Base-by-base conservation (phyloP, 2,888 invertebrate genomes). In the Nymphalis c-album region DNA sequence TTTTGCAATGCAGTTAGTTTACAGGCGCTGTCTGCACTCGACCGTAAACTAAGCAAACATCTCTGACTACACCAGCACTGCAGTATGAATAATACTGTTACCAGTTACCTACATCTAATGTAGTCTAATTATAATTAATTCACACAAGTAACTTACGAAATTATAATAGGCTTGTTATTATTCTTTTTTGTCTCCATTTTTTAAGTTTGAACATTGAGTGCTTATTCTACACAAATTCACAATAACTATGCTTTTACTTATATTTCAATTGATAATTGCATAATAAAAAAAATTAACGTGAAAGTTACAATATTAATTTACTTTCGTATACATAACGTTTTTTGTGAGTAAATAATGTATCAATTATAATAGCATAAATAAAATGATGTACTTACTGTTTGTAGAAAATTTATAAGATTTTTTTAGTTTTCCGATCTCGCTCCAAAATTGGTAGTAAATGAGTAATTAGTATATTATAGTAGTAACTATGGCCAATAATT, bases 21-120 rank as follows among this genome's bases (percentile, higher is more conserved):
- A 61, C 26, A n/a, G 53, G 60, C 61, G 59, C 64, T 60, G 64
- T 46, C 58, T 65, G 64, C 64, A 62, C 64, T 61, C 61, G 68
- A 69, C 45, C 68, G 64, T 64, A 59, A 69, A 69, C 64, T 65
- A 65, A 64, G 60, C 53, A 53, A 55, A 31, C 53, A 69, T 64
- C 64, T 69, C 57, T 61, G 51, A 31, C 40, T 64, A 64, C 63
- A 67, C 55, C 68, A 69, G 67, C 60, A 60, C 60, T 31, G 22
- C 31, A 57, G 18, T 57, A 40, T 57, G 57, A 57, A 53, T n/a
- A n/a, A n/a, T 57, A 57, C 57, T 57, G 57, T 57, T 57, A 57
- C 35, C 57, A 40, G 40, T 57, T 57, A 57, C 35, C n/a, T 18
- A 57, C 22, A 20, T 51, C 13, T 51, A 55, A 35, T 55, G 31